A percentile compares a stretch with the other conserved stretches of the same genome.
These are phyloP conservation scores for Tragulus kanchil DNA, from an alignment of 2,113 vertebrate genomes.

Conservation along the genomic window DNA sequence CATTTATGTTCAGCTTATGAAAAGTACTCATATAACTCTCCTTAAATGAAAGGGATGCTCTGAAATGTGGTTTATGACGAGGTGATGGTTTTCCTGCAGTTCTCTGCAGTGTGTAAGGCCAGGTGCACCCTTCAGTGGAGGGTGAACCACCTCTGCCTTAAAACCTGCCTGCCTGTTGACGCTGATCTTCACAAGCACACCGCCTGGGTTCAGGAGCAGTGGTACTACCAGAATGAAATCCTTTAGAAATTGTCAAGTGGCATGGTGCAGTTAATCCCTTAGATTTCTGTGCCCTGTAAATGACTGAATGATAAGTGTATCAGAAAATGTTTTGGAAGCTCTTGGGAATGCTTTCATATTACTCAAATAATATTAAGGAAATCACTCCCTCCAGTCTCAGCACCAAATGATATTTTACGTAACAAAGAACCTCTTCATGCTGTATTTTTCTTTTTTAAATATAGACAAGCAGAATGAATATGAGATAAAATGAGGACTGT, in stretches of 20 bases:
- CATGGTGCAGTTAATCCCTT: neutral
- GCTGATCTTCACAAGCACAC: neutral
- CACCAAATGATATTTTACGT: slow-evolving; percentile 10
- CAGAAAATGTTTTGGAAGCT: neutral
- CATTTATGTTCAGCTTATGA: neutral
- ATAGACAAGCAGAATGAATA: neutral
- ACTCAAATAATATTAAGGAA: neutral
- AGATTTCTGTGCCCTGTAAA: neutral
- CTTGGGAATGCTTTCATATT: neutral
- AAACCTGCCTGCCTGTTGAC: neutral
- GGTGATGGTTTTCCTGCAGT: neutral
- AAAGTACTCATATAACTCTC: neutral
- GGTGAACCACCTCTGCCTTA: neutral
- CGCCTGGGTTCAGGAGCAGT: neutral
- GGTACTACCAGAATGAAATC: neutral
- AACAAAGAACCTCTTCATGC: neutral
- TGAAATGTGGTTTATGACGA: neutral
- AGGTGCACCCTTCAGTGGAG: neutral
- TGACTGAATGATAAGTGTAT: slow-evolving; percentile 2
- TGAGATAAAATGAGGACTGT: neutral
- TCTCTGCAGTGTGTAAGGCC: neutral
- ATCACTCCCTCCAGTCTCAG: neutral
- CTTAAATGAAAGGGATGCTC: neutral
- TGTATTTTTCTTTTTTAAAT: slow-evolving; percentile 46
- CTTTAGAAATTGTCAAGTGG: neutral